These are phyloP conservation scores for Tetramorium alpestre DNA, from an alignment of 1,140 invertebrate genomes.

Conservation along the genomic window DNA sequence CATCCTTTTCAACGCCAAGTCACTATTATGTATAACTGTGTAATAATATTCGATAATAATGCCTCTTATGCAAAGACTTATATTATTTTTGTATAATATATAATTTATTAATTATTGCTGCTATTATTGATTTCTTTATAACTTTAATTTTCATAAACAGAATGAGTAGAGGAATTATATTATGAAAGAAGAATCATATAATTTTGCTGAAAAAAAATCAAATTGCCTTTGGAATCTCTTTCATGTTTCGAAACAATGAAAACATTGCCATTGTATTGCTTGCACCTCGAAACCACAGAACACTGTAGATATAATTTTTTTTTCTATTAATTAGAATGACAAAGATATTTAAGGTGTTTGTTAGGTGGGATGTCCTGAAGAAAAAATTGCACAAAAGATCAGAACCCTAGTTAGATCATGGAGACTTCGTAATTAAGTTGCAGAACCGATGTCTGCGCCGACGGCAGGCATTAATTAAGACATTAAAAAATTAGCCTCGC, in stretches of 20 bases:
- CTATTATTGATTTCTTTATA: neutral
- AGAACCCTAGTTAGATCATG: neutral
- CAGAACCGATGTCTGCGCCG: neutral
- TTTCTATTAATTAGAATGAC: neutral
- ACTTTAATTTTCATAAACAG: neutral
- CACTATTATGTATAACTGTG: constrained; percentile 6
- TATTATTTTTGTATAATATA: neutral
- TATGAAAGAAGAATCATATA: neutral
- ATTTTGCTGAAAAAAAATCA: neutral
- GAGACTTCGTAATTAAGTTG: constrained; percentile 39
- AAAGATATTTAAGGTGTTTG: neutral
- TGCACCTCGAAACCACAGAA: neutral
- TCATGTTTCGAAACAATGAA: neutral
- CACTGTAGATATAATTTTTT: neutral
- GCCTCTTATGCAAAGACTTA: too few species aligned
- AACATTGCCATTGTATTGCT: neutral
- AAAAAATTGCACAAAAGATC: neutral
- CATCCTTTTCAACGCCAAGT: constrained; percentile 13
- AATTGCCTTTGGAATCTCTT: neutral
- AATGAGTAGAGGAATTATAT: neutral
- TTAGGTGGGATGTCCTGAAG: neutral
- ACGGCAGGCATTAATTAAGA: constrained; percentile 39
- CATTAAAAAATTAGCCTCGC: constrained; percentile 51
- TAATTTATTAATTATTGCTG: neutral
- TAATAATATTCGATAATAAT: neutral